Conservation (phyloP, 2,888 invertebrate species). For the Nudaria mundana region DNA sequence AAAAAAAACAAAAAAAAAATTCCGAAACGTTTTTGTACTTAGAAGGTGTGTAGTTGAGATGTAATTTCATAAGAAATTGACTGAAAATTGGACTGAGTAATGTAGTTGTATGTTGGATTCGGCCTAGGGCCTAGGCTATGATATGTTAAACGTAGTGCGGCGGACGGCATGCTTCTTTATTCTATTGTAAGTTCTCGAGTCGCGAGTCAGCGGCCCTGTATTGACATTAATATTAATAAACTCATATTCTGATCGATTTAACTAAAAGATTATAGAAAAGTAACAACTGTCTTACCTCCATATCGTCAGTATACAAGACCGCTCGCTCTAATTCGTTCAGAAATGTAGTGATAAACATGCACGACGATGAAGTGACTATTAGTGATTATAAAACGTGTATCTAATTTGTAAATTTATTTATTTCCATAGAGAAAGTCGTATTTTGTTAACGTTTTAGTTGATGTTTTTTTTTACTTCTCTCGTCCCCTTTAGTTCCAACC, state of each 20-base stretch:
- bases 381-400: conserved; percentile 74
- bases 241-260: conserved; percentile 20
- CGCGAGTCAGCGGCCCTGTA: conserved; percentile 46
- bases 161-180: conserved; percentile 72
- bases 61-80: conserved; percentile 78
- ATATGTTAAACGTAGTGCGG: conserved; percentile 69
- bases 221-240: conserved; percentile 23
- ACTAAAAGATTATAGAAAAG: conserved; percentile 22
- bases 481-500: conserved; percentile 72
- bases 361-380: conserved; percentile 72
- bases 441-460: conserved; percentile 82
- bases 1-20: conserved; percentile 43
- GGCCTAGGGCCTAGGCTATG: conserved; percentile 76
- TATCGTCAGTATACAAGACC: conserved; percentile 29
- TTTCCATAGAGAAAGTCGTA: conserved; percentile 80
- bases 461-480: conserved; percentile 73
- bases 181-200: conserved; percentile 48
- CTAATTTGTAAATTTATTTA: conserved; percentile 80
- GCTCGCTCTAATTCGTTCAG: conserved; percentile 52
- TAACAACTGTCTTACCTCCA: conserved; percentile 21
- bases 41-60: conserved; percentile 62
- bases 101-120: conserved; percentile 73
- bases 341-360: conserved; percentile 67
- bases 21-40: conserved; percentile 68
- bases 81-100: conserved; percentile 80